Conservation (phyloP, 1,140 invertebrate species). For the Helicoverpa zea region DNA sequence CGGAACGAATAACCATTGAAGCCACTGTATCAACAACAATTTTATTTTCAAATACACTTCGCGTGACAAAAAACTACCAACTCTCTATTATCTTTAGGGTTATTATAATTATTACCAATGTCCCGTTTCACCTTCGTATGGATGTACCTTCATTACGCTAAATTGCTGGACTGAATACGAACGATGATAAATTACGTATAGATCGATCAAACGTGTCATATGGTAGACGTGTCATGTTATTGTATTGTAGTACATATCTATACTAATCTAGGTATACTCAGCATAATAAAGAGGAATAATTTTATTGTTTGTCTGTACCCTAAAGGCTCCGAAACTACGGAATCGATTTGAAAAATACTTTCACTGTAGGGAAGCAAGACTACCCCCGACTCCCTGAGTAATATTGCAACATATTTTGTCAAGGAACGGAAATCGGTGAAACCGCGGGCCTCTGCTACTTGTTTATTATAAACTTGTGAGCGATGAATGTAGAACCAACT, state of each 20-base stretch:
- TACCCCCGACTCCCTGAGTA: no score
- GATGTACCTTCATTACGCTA: slow-evolving; percentile 19
- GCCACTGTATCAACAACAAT: background rate
- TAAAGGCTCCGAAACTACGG: no score
- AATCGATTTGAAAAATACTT: no score
- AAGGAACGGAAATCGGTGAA: no score
- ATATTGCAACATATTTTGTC: no score
- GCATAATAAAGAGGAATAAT: no score
- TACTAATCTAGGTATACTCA: background rate
- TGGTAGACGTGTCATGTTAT: slow-evolving; percentile 11
- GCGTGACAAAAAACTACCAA: background rate
- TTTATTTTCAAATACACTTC: background rate
- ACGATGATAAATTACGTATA: slow-evolving; percentile 28
- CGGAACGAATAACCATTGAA: slow-evolving; percentile 16
- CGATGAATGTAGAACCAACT: no score
- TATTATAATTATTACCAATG: slow-evolving; percentile 4
- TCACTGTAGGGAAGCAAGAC: no score
- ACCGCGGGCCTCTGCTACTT: no score
- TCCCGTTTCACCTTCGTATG: background rate
- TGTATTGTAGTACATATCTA: background rate
- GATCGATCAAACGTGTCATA: slow-evolving; percentile 25
- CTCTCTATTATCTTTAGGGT: background rate
- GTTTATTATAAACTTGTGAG: no score
- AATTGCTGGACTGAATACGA: slow-evolving; percentile 17
- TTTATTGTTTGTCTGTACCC: no score